Evolutionary conservation across 2,888 invertebrate genomes (phyloP), one percentile per base, ranked within the genome.

Genomic region (Dryococelus australis): DNA sequence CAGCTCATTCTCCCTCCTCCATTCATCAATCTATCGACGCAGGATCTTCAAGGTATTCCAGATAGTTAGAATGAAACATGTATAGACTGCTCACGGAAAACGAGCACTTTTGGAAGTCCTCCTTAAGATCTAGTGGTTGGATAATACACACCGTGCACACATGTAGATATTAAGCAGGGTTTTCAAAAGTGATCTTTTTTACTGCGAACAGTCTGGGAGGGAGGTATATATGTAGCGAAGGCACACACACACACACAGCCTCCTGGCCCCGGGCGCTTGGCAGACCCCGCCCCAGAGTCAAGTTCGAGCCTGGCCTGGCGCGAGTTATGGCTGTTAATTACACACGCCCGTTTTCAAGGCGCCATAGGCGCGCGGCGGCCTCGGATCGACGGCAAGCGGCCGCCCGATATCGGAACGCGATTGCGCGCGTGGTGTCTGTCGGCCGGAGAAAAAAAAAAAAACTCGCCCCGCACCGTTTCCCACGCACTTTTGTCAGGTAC

Each of bases 261-360:
- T 65, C n/a, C 65, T 1, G 35, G 35, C 65, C 65, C 24, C 24
- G 1, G 47, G 47, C 47, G 47, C 47, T 47, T 35, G 35, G 35
- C 35, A 4, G 35, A 35, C 35, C 35, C 2, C 35, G 35, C 47
- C 47, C 10, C 10, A 16, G 16, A 47, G 65, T 65, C 65, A 65
- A 65, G 65, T 65, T 65, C 65, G 65, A 8, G 1, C 35, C 35
- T 35, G 12, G 65, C 24, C 65, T 65, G 65, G 65, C 35, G 47
- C 65, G 65, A 65, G 65, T 65, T 65, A 65, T 65, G 65, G 65
- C 65, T 65, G 13, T 65, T 65, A 65, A 65, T 65, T 65, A 24
- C 65, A 65, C 65, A 12, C 47, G 6, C 47, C 47, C n/a, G n/a
- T 47, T 47, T 12, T 47, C 47, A 6, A n/a, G n/a, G n/a, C n/a